These are phyloP conservation scores for Geopemphigus sp. DNA, from an alignment of 1,140 invertebrate species.

Conservation along the genomic window DNA sequence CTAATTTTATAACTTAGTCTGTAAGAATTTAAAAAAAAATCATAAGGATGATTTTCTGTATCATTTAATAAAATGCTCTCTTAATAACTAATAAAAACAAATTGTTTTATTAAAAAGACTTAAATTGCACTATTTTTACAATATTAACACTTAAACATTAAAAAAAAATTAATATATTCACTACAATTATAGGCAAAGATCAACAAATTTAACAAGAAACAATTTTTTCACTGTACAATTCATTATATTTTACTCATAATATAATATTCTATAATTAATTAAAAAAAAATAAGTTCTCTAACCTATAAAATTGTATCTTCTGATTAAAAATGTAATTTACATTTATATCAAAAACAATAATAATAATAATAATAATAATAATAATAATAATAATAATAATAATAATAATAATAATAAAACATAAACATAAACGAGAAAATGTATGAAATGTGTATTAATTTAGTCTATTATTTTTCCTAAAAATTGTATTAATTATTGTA, in stretches of 20 bases:
- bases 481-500: slow-evolving; percentile 36
- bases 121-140: slow-evolving; percentile 50
- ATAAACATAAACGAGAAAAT: neutral
- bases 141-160: slow-evolving; percentile 49
- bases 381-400: slow-evolving; percentile 22
- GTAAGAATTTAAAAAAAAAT: slow-evolving; percentile 42
- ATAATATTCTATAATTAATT: slow-evolving; percentile 22
- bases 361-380: slow-evolving; percentile 37
- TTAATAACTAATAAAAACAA: slow-evolving; percentile 49
- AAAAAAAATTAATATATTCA: slow-evolving; percentile 46
- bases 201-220: slow-evolving; percentile 50
- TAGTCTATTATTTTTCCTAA: slow-evolving; percentile 28
- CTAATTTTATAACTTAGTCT: slow-evolving; percentile 37
- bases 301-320: slow-evolving; percentile 43
- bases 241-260: slow-evolving; percentile 43
- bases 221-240: slow-evolving; percentile 49
- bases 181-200: slow-evolving; percentile 50
- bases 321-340: slow-evolving; percentile 39
- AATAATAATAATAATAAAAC: too few relatives aligned
- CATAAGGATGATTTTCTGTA: slow-evolving; percentile 29
- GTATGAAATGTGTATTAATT: slow-evolving; percentile 30
- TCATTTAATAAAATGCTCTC: slow-evolving; percentile 49
- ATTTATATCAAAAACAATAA: slow-evolving; percentile 28
- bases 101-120: slow-evolving; percentile 50
- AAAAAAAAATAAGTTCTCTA: slow-evolving; percentile 21